These are phyloP conservation scores for Lepidurus arcticus DNA, from an alignment of 1,140 invertebrate species.

Conservation along the genomic window DNA sequence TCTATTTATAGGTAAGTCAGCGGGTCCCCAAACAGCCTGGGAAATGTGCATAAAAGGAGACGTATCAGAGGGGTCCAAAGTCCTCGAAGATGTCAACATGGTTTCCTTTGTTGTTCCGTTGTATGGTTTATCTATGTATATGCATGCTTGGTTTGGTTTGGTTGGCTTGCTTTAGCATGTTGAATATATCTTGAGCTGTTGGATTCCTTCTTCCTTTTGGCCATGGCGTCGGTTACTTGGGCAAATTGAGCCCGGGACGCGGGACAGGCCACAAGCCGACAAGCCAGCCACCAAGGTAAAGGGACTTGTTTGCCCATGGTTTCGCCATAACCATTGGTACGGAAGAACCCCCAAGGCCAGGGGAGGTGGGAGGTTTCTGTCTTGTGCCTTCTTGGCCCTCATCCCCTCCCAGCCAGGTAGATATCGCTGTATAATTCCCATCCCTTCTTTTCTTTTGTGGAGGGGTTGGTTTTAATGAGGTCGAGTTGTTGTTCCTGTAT, in stretches of 20 bases:
- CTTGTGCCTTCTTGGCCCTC: background rate
- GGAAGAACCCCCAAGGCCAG: background rate
- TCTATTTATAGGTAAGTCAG: slow-evolving; percentile 10
- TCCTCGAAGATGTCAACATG: slow-evolving; percentile 6
- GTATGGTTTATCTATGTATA: slow-evolving; percentile 5
- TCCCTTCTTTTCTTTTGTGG: slow-evolving; percentile 19
- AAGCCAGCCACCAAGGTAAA: background rate
- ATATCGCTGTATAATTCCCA: slow-evolving; percentile 18
- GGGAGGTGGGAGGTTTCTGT: background rate
- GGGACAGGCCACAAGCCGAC: slow-evolving; percentile 5
- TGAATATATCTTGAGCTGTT: background rate
- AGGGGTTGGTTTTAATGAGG: slow-evolving; percentile 21
- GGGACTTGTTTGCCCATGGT: slow-evolving; percentile 7
- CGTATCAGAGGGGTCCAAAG: background rate
- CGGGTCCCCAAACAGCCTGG: slow-evolving; percentile 9
- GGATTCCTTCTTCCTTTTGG: background rate
- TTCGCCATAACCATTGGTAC: background rate
- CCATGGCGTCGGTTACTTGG: background rate
- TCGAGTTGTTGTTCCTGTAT: slow-evolving; percentile 12
- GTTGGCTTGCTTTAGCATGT: slow-evolving; percentile 1
- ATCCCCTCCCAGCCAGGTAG: background rate
- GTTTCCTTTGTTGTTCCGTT: slow-evolving; percentile 6
- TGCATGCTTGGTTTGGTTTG: background rate
- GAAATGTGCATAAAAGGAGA: background rate
- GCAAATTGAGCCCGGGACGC: background rate